Evolutionary conservation across 2,797 vertebrate genomes (phyloP).

Genomic region (Phoxinus dragarum): DNA sequence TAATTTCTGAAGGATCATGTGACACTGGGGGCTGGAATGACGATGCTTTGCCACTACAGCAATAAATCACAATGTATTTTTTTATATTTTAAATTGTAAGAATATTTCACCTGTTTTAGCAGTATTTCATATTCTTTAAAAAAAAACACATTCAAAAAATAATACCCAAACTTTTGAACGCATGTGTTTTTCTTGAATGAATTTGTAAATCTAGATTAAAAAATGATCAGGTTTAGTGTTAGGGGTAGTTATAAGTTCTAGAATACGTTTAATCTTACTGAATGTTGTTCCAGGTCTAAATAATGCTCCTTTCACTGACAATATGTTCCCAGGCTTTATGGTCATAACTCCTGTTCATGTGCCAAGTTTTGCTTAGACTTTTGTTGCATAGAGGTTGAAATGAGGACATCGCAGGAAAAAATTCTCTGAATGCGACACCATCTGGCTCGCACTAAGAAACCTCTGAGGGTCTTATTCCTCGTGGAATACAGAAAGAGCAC

Average conservation of each 20-base stretch:
- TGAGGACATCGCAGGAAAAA: conserved; percentile 34
- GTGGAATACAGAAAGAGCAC: conserved; percentile 41
- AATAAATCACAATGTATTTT: neutral
- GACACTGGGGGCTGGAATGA: neutral
- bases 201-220: neutral
- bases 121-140: neutral
- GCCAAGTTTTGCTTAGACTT: conserved; percentile 38
- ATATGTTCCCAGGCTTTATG: conserved; percentile 17
- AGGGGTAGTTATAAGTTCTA: neutral
- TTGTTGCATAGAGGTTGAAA: conserved; percentile 47
- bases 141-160: neutral
- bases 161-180: neutral
- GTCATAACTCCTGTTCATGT: conserved; percentile 38
- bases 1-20: neutral
- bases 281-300: conserved; percentile 3
- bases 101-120: neutral
- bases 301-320: neutral
- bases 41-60: neutral
- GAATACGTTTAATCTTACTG: neutral
- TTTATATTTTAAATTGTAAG: neutral
- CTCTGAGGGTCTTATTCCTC: conserved; percentile 42
- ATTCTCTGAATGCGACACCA: conserved; percentile 47
- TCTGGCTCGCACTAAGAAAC: conserved; percentile 46
- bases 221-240: neutral
- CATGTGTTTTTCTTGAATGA: neutral